Evolutionary conservation across 2,797 vertebrate genomes (phyloP).

Genomic region (Sebastes cheni): DNA sequence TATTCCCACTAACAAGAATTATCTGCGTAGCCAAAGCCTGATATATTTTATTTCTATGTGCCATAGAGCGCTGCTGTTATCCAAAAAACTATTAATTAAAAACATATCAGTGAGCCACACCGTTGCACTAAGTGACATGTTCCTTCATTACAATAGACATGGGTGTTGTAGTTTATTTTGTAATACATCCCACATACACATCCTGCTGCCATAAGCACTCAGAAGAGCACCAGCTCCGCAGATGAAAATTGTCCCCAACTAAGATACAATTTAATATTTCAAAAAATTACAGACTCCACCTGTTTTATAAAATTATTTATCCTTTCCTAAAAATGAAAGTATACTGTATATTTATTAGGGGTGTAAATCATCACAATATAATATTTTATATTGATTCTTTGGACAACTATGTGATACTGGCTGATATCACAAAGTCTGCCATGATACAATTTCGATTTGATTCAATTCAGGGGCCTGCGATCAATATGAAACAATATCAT

Average conservation of each 20-base stretch:
- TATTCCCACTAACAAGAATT: background rate
- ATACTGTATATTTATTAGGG: background rate
- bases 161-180: background rate
- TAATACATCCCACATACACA: background rate
- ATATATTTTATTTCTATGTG: background rate
- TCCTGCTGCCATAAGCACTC: background rate
- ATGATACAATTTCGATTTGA: no score
- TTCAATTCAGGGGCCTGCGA: no score
- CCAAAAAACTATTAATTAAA: background rate
- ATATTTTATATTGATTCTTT: no score
- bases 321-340: background rate
- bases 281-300: background rate
- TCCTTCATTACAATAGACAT: background rate
- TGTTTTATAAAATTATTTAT: background rate
- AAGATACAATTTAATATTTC: background rate
- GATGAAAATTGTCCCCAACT: background rate
- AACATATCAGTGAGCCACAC: background rate
- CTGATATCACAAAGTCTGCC: no score
- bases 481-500: no score
- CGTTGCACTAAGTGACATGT: background rate
- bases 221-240: background rate
- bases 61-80: background rate
- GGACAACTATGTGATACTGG: no score
- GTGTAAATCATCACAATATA: no score
- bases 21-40: background rate